Percentiles rank a stretch among this genome's conserved stretches.
Conservation (phyloP, 2,797 vertebrate genomes). For the Tympanoctomys barrerae region DNA sequence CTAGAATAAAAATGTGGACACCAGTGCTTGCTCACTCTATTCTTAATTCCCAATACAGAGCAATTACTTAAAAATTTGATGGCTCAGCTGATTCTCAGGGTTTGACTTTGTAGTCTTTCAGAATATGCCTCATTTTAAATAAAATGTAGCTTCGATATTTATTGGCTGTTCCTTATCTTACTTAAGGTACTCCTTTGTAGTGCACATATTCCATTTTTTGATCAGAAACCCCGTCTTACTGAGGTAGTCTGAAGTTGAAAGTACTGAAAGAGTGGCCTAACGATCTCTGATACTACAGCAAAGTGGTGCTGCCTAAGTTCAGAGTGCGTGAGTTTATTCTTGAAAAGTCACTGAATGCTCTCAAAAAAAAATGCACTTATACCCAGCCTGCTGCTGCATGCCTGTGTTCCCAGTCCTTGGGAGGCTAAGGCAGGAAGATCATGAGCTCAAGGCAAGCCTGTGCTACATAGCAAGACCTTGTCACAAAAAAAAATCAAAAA, state of each 20-base stretch:
- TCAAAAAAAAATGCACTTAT: background rate
- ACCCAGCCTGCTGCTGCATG: background rate
- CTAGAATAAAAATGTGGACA: constrained; percentile 38
- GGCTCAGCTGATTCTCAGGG: constrained; percentile 59
- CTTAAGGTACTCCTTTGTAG: constrained; percentile 10
- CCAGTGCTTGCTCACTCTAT: background rate
- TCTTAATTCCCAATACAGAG: constrained; percentile 34
- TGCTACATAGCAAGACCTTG: background rate
- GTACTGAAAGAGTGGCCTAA: background rate
- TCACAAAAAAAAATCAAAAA: background rate
- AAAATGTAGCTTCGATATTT: constrained; percentile 73
- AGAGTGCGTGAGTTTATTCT: background rate
- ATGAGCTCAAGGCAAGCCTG: background rate
- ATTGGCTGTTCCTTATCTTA: constrained; percentile 54
- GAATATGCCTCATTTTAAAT: constrained; percentile 73
- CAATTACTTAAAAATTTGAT: constrained; percentile 49
- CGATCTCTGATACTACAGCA: background rate
- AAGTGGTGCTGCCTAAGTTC: background rate
- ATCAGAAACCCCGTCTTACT: background rate
- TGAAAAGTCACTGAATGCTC: background rate
- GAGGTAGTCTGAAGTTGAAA: background rate
- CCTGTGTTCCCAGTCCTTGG: background rate
- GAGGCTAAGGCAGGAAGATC: background rate
- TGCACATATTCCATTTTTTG: constrained; percentile 28
- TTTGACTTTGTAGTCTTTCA: constrained; percentile 63